Base-by-base conservation (phyloP, 1,140 invertebrate genomes). In the Metopolophium dirhodum region DNA sequence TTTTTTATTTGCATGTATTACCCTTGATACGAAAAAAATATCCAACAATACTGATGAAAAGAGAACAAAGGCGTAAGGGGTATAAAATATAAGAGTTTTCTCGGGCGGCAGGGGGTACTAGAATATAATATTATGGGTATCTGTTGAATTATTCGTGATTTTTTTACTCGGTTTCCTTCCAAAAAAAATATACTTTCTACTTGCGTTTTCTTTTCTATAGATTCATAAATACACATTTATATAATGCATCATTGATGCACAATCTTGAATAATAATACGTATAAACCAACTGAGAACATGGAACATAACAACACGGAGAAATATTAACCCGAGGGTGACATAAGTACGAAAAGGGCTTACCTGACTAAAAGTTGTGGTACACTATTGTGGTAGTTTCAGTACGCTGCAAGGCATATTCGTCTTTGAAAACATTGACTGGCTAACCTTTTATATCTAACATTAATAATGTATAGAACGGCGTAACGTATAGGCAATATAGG, bases 121-220 rank as follows among this genome's bases (percentile, higher is more conserved):
- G 18, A 92, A 85, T 85, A 41, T 85, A 23, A 85, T 49, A 85
- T 85, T 85, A 20, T 92, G 3, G 30, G 41, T n/a, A 77, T 30
- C 37, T 26, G 68, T 51, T 92, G 90, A 92, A 92, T 92, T 54
- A 85, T 92, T 92, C 90, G 54, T 92, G 11, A 26, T 26, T 49
- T 22, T 92, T 92, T 92, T 92, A 20, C 91, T 47, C 30, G 26
- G n/a, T 51, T 85, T 85, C 4, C 7, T 7, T 18, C 14, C 9
- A 20, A 85, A 91, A 57, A 77, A 83, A 51, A 91, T 77, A 22
- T 49, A 51, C 47, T 49, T 82, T 83, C n/a, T 54, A 23, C 30
- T 49, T 23, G 18, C 20, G 7, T 37, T 45, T 91, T 18, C 8
- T 8, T n/a, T 20, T 4, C 61, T 61, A 20, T n/a, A 68, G 9